Base-by-base conservation (phyloP, 2,888 invertebrate species). In the Drosophila robusta region DNA sequence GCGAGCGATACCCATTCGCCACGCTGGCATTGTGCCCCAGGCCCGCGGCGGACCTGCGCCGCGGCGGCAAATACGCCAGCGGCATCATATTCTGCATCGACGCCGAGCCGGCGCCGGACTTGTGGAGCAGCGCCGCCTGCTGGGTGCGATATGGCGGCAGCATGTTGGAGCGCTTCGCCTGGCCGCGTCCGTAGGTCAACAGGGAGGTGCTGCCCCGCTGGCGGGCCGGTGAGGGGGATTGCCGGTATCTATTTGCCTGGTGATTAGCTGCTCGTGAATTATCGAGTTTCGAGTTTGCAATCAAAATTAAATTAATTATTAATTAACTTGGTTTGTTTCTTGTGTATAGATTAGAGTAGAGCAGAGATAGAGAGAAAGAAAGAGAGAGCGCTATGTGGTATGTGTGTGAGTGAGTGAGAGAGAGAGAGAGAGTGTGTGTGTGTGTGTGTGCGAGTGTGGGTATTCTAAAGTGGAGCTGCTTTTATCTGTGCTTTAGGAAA, bases 161-260 rank as follows among this genome's bases (percentile, higher is more conserved):
- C 29, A 88, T 91, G 90, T 86, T 89, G 49, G 80, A 78, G 4
- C 91, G 81, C 54, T 91, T 91, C 47, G 76, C 79, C 83, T 64
- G 67, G 50, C 85, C 85, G 39, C 86, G 80, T 26, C 86, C 82
- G 49, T 90, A 89, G 42, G 92, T 74, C 61, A 79, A 41, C 16
- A 85, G 73, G 8, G 80, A 74, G 63, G 73, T 80, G 75, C 84
- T 86, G 64, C 94, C 93, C 92, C 94, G 94, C 89, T 94, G 93
- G 78, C 94, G 93, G 82, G 94, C 94, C 87, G 95, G 95, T 93
- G 94, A 95, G 81, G 94, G 93, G 79, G 95, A 94, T 92, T 95
- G 95, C 90, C 94, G 94, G 92, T 94, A 94, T 93, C 95, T 95
- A 92, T 91, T 92, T 91, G 91, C 91, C 91, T 91, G 91, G 90